A percentile compares a stretch with the other conserved stretches of the same genome.
Conservation (phyloP, 2,113 vertebrate species). For the Mugil cephalus region DNA sequence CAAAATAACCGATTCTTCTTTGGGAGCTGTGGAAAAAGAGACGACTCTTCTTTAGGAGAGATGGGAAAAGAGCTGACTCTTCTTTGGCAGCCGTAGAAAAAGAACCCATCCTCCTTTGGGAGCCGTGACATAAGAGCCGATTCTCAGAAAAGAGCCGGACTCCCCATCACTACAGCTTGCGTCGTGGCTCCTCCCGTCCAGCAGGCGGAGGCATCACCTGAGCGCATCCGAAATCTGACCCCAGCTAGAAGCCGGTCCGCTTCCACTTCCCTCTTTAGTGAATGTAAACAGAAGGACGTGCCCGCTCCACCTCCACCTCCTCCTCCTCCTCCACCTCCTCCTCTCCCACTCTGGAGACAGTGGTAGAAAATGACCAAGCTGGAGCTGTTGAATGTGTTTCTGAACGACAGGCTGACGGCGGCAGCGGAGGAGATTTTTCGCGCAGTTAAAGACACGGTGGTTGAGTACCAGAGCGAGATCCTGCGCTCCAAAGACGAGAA, state of each 20-base stretch:
- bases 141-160: no score
- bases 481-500: conserved; percentile 73
- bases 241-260: background rate
- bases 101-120: no score
- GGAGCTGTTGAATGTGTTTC: conserved; percentile 73
- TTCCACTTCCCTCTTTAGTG: conserved; percentile 56
- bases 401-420: conserved; percentile 75
- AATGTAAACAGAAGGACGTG: conserved; percentile 73
- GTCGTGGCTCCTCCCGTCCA: conserved; percentile 6
- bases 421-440: conserved; percentile 73
- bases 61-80: no score
- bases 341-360: conserved; percentile 9
- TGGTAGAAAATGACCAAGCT: conserved; percentile 62
- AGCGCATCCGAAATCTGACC: background rate
- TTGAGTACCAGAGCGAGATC: conserved; percentile 73
- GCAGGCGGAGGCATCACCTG: background rate
- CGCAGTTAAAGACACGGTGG: conserved; percentile 70
- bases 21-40: no score
- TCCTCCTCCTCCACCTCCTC: background rate
- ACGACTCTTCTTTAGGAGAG: no score
- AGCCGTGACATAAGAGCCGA: no score
- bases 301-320: no score
- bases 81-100: no score
- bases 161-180: no score
- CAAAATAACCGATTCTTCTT: no score